Percentiles rank a stretch among this genome's conserved stretches.
phyloP scores from a whole-genome alignment of 2,113 vertebrate species.

The Eulemur macaco region DNA sequence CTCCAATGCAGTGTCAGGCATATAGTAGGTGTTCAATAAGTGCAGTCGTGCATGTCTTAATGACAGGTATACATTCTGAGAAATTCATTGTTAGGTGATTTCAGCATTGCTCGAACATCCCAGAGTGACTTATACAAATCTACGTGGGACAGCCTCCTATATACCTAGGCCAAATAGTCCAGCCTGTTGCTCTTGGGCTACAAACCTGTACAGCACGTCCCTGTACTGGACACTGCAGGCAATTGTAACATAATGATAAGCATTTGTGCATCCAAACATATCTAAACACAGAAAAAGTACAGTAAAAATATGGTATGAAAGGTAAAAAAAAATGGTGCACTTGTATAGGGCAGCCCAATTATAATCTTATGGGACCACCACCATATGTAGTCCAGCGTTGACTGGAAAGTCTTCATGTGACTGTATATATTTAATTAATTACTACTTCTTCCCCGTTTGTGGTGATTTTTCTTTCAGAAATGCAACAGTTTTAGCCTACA shows the following conservation, averaged over 20 bases:
- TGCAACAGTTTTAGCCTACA: not conserved
- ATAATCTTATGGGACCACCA: not conserved
- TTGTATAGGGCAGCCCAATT: not conserved
- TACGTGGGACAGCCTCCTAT: not conserved
- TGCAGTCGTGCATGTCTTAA: not conserved
- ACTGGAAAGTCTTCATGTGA: not conserved
- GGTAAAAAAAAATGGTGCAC: not conserved
- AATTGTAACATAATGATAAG: not conserved
- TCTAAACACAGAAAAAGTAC: not conserved
- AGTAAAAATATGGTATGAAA: not conserved
- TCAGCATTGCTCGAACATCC: not conserved
- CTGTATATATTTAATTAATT: not conserved
- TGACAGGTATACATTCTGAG: not conserved
- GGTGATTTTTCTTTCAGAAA: not conserved
- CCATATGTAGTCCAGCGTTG: not conserved
- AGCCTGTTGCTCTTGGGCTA: not conserved
- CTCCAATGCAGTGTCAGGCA: not conserved
- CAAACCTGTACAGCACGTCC: not conserved
- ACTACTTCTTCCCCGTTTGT: not conserved
- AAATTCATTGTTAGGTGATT: not conserved
- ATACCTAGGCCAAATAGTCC: not conserved
- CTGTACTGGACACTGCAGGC: not conserved
- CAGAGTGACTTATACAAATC: not conserved
- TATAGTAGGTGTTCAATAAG: not conserved
- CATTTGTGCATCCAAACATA: not conserved